Evolutionary conservation across 2,797 vertebrate genomes (phyloP), one percentile per base, ranked within the genome.

Genomic region (Paratrypauchen microcephalus): DNA sequence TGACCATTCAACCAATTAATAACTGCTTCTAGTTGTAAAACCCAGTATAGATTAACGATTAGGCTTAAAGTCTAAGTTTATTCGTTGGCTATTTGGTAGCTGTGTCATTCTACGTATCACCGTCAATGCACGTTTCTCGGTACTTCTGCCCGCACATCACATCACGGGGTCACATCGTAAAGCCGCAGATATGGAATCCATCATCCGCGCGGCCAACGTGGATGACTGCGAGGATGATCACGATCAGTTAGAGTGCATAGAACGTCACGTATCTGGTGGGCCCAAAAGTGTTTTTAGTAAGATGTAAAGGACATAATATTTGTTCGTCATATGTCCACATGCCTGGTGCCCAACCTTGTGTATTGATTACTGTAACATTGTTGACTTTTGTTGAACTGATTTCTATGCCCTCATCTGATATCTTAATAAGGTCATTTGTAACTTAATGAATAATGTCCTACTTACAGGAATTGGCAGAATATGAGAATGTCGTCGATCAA

Each of bases 211-310:
- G 0, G 88, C 90, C 5, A 91, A 80, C 65, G 78, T 92, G 69
- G 92, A 93, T 39, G 92, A 94, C 85, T 94, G 92, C 84, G 92
- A 92, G 84, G 93, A 94, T 94, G 93, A 86, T 92, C 56, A 8
- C 66, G 90, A 92, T 94, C 83, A 90, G 89, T 26, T n/a, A 1
- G 26, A 5, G 1, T 12, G 18, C 26, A 2, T 2, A 26, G 24
- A 1, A 26, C 19, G 16, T 45, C 71, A 74, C 69, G 61, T 36
- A 52, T 47, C 23, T 11, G 7, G 55, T 0, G 55, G 23, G 12
- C 12, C 5, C 24, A 26, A 26, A 26, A 26, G 24, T 26, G 24
- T 26, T 26, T 26, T 26, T 26, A n/a, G 24, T 26, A 26, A 26
- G 24, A 26, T 26, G 24, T 26, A 2, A 26, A 26, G 24, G 24